Evolutionary conservation across 2,113 vertebrate genomes (phyloP).

Genomic region (Physeter macrocephalus): DNA sequence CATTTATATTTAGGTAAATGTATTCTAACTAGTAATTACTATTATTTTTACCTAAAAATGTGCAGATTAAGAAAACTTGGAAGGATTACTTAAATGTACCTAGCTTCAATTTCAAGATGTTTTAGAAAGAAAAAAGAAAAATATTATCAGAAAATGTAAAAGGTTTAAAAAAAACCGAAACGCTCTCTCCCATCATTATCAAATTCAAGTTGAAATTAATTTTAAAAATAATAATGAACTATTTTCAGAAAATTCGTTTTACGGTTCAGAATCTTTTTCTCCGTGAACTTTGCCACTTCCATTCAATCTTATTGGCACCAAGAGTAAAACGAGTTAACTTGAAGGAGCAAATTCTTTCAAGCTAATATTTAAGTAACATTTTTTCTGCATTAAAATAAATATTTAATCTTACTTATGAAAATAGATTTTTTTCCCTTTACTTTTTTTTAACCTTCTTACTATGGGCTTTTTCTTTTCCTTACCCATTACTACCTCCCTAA

Average conservation of each 20-base stretch:
- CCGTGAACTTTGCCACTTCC: background rate
- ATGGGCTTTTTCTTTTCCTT: background rate
- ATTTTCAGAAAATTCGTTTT: background rate
- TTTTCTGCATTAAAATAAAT: background rate
- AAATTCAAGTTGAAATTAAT: conserved; percentile 35
- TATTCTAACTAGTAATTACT: background rate
- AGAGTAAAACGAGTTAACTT: background rate
- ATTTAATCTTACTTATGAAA: conserved; percentile 10
- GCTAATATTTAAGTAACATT: background rate
- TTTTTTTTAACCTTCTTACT: background rate
- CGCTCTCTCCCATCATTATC: background rate
- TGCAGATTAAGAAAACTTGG: background rate
- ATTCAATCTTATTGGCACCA: background rate
- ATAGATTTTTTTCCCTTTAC: background rate
- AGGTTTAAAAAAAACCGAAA: background rate
- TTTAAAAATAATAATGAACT: background rate
- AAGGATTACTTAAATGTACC: background rate
- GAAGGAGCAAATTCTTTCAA: conserved; percentile 2
- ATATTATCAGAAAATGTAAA: background rate
- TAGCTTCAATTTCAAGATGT: background rate
- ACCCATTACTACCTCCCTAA: background rate
- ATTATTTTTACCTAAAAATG: background rate
- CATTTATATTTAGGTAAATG: conserved; percentile 13
- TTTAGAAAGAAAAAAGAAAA: conserved; percentile 36
- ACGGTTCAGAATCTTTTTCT: background rate